Conservation (phyloP, 2,797 vertebrate genomes). For the Netta rufina region DNA sequence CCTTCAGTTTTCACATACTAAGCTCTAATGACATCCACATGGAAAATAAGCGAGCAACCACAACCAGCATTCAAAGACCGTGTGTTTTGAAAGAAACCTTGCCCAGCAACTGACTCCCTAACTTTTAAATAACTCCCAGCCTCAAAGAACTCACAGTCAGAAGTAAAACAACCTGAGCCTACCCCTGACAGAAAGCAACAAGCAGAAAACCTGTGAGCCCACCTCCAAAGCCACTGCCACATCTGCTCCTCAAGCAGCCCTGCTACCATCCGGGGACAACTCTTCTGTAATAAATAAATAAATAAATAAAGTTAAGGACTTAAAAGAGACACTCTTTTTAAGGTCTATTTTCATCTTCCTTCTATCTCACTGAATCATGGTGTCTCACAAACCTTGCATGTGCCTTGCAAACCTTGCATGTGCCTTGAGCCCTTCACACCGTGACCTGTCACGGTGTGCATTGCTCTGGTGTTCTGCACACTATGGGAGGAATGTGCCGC, state of each 20-base stretch:
- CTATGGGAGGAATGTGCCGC: rapidly evolving
- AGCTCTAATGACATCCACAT: slow-evolving; percentile 15
- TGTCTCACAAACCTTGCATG: not conserved
- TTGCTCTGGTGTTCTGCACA: too few relatives aligned
- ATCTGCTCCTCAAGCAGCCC: not conserved
- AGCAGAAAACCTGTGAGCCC: not conserved
- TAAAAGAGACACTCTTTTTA: not conserved
- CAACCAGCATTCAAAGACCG: not conserved
- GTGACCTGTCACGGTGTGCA: rapidly evolving
- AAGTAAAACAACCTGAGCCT: not conserved
- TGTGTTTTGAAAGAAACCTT: not conserved
- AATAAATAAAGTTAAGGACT: not conserved
- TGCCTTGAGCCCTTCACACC: not conserved
- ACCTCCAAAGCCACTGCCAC: not conserved
- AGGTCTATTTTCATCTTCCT: not conserved
- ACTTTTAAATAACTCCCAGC: not conserved
- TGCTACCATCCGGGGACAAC: not conserved
- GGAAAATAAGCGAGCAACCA: not conserved
- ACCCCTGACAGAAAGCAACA: not conserved
- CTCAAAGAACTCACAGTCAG: not conserved
- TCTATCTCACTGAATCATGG: not conserved
- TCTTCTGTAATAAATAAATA: not conserved
- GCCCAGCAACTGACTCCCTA: not conserved
- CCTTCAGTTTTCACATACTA: not conserved
- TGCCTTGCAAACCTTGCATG: not conserved